Percentiles rank a stretch among this genome's conserved stretches.
phyloP scores from a whole-genome alignment of 1,140 invertebrate genomes.

The Gonatopus flavifemur region DNA sequence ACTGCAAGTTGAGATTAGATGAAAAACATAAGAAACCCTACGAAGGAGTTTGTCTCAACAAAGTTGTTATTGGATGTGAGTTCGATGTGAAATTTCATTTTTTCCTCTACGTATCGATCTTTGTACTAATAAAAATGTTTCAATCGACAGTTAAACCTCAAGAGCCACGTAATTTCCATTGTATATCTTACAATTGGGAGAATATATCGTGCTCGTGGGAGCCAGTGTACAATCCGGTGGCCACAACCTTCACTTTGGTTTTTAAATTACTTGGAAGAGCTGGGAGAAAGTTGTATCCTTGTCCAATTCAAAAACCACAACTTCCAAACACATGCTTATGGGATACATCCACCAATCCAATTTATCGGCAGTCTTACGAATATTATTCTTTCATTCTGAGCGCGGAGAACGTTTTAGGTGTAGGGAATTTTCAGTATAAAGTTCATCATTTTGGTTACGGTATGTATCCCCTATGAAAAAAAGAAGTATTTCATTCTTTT shows the following conservation, averaged over 20 bases:
- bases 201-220: constrained; percentile 68
- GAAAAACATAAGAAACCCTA: constrained; percentile 24
- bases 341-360: constrained; percentile 61
- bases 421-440: constrained; percentile 51
- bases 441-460: constrained; percentile 66
- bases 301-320: constrained; percentile 30
- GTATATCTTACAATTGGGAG: constrained; percentile 69
- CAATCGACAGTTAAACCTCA: constrained; percentile 54
- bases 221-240: constrained; percentile 56
- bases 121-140: no score
- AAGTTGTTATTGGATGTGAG: constrained; percentile 61
- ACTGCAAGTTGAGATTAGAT: constrained; percentile 50
- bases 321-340: constrained; percentile 55
- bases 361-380: constrained; percentile 64
- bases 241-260: constrained; percentile 61
- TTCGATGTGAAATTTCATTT: no score
- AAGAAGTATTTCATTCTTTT: neutral
- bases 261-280: constrained; percentile 54
- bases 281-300: constrained; percentile 39
- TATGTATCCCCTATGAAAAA: constrained; percentile 21
- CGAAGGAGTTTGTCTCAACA: constrained; percentile 57
- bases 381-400: constrained; percentile 61
- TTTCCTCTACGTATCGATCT: no score
- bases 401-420: constrained; percentile 62
- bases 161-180: constrained; percentile 64